Base-by-base conservation (phyloP, 1,140 invertebrate genomes). In the Panulirus ornatus region DNA sequence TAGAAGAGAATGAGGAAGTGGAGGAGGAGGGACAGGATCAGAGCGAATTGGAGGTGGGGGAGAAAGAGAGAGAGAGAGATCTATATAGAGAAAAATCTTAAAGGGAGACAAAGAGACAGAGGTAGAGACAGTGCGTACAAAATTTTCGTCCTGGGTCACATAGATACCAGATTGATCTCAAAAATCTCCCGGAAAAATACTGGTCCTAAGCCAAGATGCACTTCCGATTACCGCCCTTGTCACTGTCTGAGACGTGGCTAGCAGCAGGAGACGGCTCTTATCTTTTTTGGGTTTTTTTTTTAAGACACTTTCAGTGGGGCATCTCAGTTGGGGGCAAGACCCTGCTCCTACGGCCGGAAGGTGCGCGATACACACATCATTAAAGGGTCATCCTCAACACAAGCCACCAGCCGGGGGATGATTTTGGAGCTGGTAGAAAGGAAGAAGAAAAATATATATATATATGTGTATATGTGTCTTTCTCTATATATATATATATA, bases 291-390 rank as follows among this genome's bases (percentile, higher is more conserved):
- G 16, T 19, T 58, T 5, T 58, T 3, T 30, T 30, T 30, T 66
- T 66, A 66, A 66, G 58, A 66, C 58, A 66, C 58, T 66, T 66
- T 66, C 58, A 66, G 22, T n/a, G 27, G 58, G 58, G n/a, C 8
- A 66, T 66, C n/a, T 22, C 54, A 16, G 6, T 3, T 27, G 58
- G 6, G 11, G n/a, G 30, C 58, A 30, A 5, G n/a, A 27, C 5
- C 30, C 3, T 19, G 6, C 30, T 66, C 8, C 58, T 6, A n/a
- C 58, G 5, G 58, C 54, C 19, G n/a, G 54, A 58, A 22, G 19
- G 54, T n/a, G n/a, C 54, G n/a, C 19, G n/a, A 58, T 22, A 22
- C 54, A 58, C 54, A 58, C n/a, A 58, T 58, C 27, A 66, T 6
- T 8, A 5, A n/a, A 30, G 5, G 14, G 5, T 66, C 58, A 30